phyloP scores from a whole-genome alignment of 2,797 vertebrate species.

The Acanthopagrus latus region DNA sequence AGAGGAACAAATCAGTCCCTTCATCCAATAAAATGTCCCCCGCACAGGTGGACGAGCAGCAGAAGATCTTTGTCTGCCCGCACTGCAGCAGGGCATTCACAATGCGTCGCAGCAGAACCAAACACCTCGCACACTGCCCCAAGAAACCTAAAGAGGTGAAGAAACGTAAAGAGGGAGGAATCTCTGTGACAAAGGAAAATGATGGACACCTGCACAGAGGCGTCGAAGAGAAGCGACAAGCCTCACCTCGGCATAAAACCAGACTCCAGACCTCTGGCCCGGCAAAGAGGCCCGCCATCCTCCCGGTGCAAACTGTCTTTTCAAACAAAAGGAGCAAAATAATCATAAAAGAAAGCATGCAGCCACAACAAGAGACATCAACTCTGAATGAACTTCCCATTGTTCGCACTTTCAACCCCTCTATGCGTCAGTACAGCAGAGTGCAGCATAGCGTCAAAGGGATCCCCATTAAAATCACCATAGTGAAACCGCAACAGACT shows the following conservation, averaged over 20 bases:
- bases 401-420: constrained; percentile 82
- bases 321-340: constrained; percentile 86
- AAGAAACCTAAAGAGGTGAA: constrained; percentile 91
- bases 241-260: constrained; percentile 84
- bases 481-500: constrained; percentile 77
- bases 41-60: constrained; percentile 65
- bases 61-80: constrained; percentile 91
- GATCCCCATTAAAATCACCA: constrained; percentile 80
- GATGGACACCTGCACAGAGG: constrained; percentile 84
- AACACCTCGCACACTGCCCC: constrained; percentile 94
- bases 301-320: constrained; percentile 79
- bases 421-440: constrained; percentile 88
- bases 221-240: constrained; percentile 89
- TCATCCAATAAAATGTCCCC: constrained; percentile 84
- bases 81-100: constrained; percentile 96
- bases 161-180: constrained; percentile 85
- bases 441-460: constrained; percentile 84
- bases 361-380: constrained; percentile 70
- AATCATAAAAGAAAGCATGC: constrained; percentile 74
- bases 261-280: constrained; percentile 79
- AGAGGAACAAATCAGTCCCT: constrained; percentile 88
- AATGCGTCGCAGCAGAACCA: constrained; percentile 94
- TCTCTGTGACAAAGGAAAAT: constrained; percentile 87
- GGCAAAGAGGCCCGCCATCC: constrained; percentile 75
- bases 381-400: constrained; percentile 78